Evolutionary conservation across 2,113 vertebrate genomes (phyloP).

Genomic region (Callorhinus ursinus): DNA sequence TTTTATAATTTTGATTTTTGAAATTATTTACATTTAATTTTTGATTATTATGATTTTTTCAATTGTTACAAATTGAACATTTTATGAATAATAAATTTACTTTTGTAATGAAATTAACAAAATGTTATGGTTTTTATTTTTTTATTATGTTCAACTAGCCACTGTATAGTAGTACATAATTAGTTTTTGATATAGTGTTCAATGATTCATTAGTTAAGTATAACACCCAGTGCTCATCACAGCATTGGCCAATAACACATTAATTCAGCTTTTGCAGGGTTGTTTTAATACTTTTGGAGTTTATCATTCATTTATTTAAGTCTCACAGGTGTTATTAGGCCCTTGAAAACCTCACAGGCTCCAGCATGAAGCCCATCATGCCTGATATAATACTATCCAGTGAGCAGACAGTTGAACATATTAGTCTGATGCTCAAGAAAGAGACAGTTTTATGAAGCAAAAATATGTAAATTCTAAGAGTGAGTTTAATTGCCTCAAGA

Average conservation of each 20-base stretch:
- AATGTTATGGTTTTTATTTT: background rate
- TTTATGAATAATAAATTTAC: slow-evolving; percentile 1
- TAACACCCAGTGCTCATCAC: too few relatives aligned
- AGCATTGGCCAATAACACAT: background rate
- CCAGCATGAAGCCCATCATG: background rate
- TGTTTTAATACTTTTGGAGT: background rate
- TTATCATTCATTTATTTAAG: background rate
- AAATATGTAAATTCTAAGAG: background rate
- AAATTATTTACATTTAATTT: slow-evolving; percentile 54
- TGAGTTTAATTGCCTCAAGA: background rate
- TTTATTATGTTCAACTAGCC: too few relatives aligned
- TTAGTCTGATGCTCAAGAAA: background rate
- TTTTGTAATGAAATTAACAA: slow-evolving; percentile 34
- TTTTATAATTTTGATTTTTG: slow-evolving; percentile 52
- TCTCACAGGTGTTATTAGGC: background rate
- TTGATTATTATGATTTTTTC: background rate
- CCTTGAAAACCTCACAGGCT: background rate
- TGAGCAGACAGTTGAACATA: background rate
- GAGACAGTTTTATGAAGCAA: background rate
- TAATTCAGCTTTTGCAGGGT: background rate
- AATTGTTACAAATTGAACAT: slow-evolving; percentile 16
- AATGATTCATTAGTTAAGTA: too few relatives aligned
- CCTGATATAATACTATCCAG: background rate
- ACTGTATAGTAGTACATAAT: too few relatives aligned
- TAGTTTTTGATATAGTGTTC: too few relatives aligned